Evolutionary conservation across 2,797 vertebrate species (phyloP), one percentile per base, ranked within the genome.

Genomic region (Rhyacichthys aspro): DNA sequence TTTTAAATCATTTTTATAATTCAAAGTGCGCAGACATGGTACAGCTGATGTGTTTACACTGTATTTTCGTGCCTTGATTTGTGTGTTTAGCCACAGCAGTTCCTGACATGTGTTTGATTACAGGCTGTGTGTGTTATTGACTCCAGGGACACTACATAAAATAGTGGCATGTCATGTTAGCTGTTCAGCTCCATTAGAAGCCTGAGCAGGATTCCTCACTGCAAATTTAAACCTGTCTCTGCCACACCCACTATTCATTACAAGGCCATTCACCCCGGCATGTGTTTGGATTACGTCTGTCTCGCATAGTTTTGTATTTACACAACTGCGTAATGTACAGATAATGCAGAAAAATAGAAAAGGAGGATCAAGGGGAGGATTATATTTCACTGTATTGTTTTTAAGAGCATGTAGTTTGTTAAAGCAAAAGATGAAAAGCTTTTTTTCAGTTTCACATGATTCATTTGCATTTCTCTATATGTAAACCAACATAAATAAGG

Each of bases 141-240:
- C 32, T 63, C 34, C 47, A 59, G 50, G 45, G 56, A 56, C 44
- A 43, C 1, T 28, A 28, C 2, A 39, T n/a, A 10, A 60, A 17
- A 49, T 47, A 28, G 59, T 48, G 0, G 43, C 14, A 16, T 56
- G 44, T 68, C 58, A 36, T 19, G 46, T 65, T 45, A 2, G 17
- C 53, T 11, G n/a, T 50, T 34, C 23, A 42, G 43, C 62, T 63
- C 17, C 17, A 43, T 1, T 42, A 17, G 28, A 49, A 70, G 43
- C 81, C 43, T 0, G 41, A 33, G 10, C 74, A 46, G 63, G 76
- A 89, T 88, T 90, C 83, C 85, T 69, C 10, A 9, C 56, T 39
- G 63, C 84, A 47, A 56, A 85, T 87, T 57, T 44, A 56, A 84
- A 84, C 87, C 63, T 90, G 89, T 84, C 66, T 44, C 64, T 59